Conservation (phyloP, 2,888 invertebrate genomes). For the Cephus nigrinus region DNA sequence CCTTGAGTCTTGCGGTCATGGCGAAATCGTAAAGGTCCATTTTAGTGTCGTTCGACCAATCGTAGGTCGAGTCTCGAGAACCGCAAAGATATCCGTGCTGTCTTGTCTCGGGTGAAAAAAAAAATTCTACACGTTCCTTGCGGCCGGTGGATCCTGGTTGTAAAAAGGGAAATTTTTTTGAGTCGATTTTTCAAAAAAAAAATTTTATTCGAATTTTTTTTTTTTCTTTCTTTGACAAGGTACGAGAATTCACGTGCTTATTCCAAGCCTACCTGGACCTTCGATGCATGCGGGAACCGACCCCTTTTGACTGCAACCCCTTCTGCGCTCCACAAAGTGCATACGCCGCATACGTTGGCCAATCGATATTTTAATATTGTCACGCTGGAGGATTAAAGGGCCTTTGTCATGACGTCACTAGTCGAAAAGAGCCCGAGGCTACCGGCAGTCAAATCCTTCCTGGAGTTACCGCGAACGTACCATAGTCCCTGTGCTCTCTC, state of each 20-base stretch:
- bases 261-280: background rate
- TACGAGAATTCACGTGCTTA: background rate
- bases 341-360: conserved; percentile 65
- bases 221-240: no score
- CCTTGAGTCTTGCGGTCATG: background rate
- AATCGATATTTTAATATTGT: conserved; percentile 67
- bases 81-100: background rate
- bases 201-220: no score
- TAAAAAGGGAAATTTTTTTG: background rate
- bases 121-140: background rate
- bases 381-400: conserved; percentile 26
- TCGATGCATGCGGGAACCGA: background rate
- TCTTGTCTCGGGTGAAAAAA: background rate
- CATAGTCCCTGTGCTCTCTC: background rate
- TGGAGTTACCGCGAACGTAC: background rate
- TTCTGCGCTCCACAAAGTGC: conserved; percentile 59
- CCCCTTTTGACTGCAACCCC: conserved; percentile 6
- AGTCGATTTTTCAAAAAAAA: no score
- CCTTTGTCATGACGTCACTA: conserved; percentile 5
- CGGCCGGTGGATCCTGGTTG: background rate
- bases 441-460: background rate
- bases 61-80: background rate
- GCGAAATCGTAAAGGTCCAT: background rate
- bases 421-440: background rate
- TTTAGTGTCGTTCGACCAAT: background rate